Evolutionary conservation across 2,113 vertebrate genomes (phyloP).

Genomic region (Tachycineta bicolor): DNA sequence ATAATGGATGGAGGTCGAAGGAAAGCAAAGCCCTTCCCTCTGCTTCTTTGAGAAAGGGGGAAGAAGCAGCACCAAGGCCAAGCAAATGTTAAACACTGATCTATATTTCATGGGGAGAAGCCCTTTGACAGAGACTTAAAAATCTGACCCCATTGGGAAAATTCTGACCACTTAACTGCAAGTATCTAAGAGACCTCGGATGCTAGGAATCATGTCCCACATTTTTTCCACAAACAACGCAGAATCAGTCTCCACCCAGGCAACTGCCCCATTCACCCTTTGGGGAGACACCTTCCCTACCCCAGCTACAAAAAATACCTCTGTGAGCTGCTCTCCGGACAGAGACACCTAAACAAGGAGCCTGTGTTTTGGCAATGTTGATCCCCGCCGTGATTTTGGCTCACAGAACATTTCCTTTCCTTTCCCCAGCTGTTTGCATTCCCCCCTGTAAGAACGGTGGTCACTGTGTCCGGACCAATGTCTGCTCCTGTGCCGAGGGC

Average conservation of each 20-base stretch:
- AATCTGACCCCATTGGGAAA: not conserved
- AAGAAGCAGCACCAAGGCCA: not conserved
- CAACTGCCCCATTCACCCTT: not conserved
- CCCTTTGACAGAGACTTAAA: not conserved
- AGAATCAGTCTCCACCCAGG: not conserved
- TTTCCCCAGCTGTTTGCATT: slow-evolving; percentile 82
- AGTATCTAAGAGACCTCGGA: not conserved
- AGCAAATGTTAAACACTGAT: not conserved
- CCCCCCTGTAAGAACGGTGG: slow-evolving; percentile 90
- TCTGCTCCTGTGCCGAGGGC: slow-evolving; percentile 84
- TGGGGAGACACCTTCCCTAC: not conserved
- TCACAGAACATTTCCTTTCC: not conserved
- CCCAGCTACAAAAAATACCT: not conserved
- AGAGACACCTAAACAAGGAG: not conserved
- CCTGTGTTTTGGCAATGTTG: too few species aligned
- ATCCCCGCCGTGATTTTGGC: not conserved
- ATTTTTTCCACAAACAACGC: not conserved
- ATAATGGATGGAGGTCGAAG: not conserved
- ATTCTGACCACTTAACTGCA: not conserved
- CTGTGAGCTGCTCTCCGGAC: not conserved
- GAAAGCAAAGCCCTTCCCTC: not conserved
- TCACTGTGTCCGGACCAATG: slow-evolving; percentile 82
- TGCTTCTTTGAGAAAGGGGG: not conserved
- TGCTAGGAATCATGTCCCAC: not conserved
- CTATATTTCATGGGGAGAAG: not conserved